phyloP scores from a whole-genome alignment of 2,113 vertebrate genomes.

The Myotis lucifugus region DNA sequence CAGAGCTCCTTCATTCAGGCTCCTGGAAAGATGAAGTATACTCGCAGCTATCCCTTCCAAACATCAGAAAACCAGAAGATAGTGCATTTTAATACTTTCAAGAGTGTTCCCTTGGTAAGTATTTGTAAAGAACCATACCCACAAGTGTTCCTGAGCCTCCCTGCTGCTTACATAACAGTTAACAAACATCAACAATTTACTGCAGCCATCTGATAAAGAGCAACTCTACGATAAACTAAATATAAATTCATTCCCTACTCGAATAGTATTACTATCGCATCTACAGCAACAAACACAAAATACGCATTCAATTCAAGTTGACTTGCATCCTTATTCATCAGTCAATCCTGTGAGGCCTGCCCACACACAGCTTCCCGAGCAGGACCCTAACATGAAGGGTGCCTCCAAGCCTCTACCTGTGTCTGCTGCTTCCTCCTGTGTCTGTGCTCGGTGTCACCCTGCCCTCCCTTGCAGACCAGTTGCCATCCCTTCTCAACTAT shows the following conservation, averaged over 20 bases:
- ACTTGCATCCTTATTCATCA: neutral
- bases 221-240: neutral
- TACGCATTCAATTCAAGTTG: neutral
- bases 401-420: fast-evolving
- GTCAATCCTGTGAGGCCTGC: neutral
- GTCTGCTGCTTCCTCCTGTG: too few relatives aligned
- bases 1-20: neutral
- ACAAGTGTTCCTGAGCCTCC: neutral
- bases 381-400: fast-evolving
- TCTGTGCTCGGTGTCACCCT: fast-evolving
- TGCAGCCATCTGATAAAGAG: neutral
- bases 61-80: neutral
- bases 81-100: neutral
- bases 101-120: neutral
- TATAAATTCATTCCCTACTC: neutral
- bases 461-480: neutral
- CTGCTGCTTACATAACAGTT: neutral
- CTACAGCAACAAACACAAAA: neutral
- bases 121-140: neutral
- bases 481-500: neutral
- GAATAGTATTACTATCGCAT: neutral
- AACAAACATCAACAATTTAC: neutral
- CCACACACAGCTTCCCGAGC: neutral
- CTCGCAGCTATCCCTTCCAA: neutral
- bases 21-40: neutral